Base-by-base conservation (phyloP, 2,797 vertebrate genomes). In the Vireo griseus region DNA sequence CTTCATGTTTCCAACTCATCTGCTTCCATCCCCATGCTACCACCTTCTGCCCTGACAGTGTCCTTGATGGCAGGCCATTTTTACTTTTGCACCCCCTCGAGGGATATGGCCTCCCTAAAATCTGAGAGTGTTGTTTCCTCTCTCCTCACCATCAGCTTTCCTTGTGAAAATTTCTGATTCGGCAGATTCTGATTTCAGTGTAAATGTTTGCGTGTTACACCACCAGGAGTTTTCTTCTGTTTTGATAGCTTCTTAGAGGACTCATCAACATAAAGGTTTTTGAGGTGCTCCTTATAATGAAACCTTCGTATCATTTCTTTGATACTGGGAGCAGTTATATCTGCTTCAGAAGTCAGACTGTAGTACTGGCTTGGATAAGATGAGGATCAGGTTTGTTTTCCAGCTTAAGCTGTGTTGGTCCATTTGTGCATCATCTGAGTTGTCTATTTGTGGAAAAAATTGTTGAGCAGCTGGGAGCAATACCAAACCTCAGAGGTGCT, bases 1-100 rank as follows among this genome's bases (percentile, higher is more conserved):
- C 44, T 62, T 88, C 48, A 1, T 16, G 12, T 59, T 73, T 84
- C 35, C 0, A 1, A 2, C 28, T 37, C 13, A 6, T n/a, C 54
- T 1, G 0, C 28, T 86, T 28, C 33, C 0, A 3, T 57, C 50
- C 47, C 20, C 0, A 0, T 45, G 40, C 26, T 54, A 22, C 44
- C 3, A 4, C 5, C 8, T 28, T 4, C n/a, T 65, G 39, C 47
- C 35, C 39, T 91, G 57, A 18, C 61, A 50, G 25, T 51, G 39
- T 33, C 9, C 3, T 50, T 72, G 44, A 29, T 87, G 45, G 45
- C 57, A 68, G 45, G 11, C 1, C 0, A 8, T 19, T 66, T 65
- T 80, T 25, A 28, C 4, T 88, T 84, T 54, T 50, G 9, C 2
- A 2, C 11, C 11, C 35, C 17, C 11, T 40, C n/a, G 26, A 72